phyloP scores from a whole-genome alignment of 2,797 vertebrate genomes.

The Notolabrus celidotus region DNA sequence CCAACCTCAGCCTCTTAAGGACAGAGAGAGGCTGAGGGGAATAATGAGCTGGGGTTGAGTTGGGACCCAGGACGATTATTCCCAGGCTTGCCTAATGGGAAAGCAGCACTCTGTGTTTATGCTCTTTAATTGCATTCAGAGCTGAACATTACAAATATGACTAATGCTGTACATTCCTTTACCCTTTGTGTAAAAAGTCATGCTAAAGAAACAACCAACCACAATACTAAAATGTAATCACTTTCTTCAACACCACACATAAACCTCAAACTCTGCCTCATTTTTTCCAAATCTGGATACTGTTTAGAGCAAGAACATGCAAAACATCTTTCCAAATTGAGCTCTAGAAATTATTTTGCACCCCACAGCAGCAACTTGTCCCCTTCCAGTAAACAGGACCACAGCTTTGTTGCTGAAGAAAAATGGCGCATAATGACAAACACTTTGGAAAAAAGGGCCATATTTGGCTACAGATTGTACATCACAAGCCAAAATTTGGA shows the following conservation, averaged over 20 bases:
- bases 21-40: constrained; percentile 27
- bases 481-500: neutral
- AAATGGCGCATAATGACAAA: constrained; percentile 17
- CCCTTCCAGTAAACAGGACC: neutral
- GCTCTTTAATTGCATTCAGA: constrained; percentile 13
- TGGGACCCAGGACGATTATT: constrained; percentile 34
- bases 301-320: neutral
- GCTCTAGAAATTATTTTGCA: constrained; percentile 1
- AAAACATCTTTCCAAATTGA: neutral
- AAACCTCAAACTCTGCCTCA: neutral
- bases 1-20: constrained; percentile 13
- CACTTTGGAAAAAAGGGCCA: constrained; percentile 11
- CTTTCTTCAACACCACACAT: neutral
- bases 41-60: constrained; percentile 39
- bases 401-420: constrained; percentile 1
- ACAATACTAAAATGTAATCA: neutral
- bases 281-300: neutral
- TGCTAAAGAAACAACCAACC: constrained; percentile 6
- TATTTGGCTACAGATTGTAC: constrained; percentile 2
- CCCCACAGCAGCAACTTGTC: neutral
- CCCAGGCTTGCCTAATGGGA: constrained; percentile 50
- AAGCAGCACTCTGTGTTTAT: constrained; percentile 6
- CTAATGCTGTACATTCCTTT: constrained; percentile 15
- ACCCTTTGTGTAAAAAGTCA: neutral
- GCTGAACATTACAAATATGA: constrained; percentile 26